Percentiles rank a stretch among this genome's conserved stretches.
Evolutionary conservation across 2,113 vertebrate species (phyloP).

Genomic region (Xiphophorus hellerii): DNA sequence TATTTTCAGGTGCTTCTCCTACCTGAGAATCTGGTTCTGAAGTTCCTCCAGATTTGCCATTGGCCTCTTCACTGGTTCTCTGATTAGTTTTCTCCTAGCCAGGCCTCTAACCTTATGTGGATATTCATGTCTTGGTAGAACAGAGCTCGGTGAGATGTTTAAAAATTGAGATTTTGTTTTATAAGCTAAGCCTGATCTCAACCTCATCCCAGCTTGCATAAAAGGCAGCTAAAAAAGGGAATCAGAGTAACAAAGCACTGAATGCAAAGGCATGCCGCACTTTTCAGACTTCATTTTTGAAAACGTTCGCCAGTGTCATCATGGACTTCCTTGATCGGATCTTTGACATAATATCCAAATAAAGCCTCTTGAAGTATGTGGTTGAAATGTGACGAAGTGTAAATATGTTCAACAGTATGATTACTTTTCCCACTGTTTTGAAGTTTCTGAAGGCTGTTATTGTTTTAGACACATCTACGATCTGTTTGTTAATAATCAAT

Average conservation of each 20-base stretch:
- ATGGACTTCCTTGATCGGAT: not conserved
- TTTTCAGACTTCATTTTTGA: not conserved
- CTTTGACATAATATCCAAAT: not conserved
- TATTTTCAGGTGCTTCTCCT: not conserved
- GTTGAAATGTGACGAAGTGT: not conserved
- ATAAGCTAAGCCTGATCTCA: not conserved
- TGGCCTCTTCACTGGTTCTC: too few species aligned
- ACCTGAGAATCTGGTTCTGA: not conserved
- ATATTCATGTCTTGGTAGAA: not conserved
- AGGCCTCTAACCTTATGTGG: too few species aligned
- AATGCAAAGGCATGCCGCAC: not conserved
- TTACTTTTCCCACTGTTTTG: not conserved
- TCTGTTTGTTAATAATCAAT: conserved; percentile 20
- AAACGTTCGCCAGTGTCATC: not conserved
- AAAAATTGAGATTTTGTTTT: not conserved
- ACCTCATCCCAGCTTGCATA: not conserved
- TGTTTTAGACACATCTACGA: not conserved
- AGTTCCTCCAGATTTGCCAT: too few species aligned
- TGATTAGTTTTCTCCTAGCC: too few species aligned
- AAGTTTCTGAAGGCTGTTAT: not conserved
- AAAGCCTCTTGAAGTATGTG: not conserved
- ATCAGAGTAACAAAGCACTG: not conserved
- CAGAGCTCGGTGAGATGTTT: not conserved
- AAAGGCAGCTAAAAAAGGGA: not conserved
- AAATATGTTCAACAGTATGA: not conserved